These are phyloP conservation scores for Rhizoglyphus robini DNA, from an alignment of 1,140 invertebrate species.

Conservation along the genomic window DNA sequence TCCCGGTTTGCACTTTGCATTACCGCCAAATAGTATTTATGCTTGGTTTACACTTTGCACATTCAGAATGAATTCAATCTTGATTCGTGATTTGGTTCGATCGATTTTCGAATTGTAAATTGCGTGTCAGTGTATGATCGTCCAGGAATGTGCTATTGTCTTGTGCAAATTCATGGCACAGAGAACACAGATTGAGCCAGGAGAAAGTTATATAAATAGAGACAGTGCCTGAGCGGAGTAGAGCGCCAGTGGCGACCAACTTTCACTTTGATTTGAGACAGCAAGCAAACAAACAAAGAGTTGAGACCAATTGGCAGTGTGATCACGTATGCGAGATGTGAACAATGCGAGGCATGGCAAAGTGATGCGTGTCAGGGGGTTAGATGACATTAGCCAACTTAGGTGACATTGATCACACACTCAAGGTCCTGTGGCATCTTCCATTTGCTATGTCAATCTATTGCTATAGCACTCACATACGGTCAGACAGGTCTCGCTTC, in stretches of 20 bases:
- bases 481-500: too few species aligned
- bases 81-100: too few species aligned
- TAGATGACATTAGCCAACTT: background rate
- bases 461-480: background rate
- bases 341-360: background rate
- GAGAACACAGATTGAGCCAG: too few species aligned
- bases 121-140: too few species aligned
- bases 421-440: background rate
- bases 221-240: background rate
- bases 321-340: background rate
- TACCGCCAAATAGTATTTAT: background rate
- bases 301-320: background rate
- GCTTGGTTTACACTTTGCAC: too few species aligned
- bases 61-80: too few species aligned
- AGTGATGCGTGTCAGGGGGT: conserved; percentile 11
- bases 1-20: background rate
- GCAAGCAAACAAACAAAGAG: background rate
- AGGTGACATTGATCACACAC: background rate
- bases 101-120: too few species aligned
- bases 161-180: too few species aligned
- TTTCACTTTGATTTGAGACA: background rate
- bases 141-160: too few species aligned
- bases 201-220: background rate
- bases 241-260: too few species aligned
- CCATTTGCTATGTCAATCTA: background rate